Evolutionary conservation across 1,140 invertebrate species (phyloP), one percentile per base, ranked within the genome.

Genomic region (Tetramorium simillimum): DNA sequence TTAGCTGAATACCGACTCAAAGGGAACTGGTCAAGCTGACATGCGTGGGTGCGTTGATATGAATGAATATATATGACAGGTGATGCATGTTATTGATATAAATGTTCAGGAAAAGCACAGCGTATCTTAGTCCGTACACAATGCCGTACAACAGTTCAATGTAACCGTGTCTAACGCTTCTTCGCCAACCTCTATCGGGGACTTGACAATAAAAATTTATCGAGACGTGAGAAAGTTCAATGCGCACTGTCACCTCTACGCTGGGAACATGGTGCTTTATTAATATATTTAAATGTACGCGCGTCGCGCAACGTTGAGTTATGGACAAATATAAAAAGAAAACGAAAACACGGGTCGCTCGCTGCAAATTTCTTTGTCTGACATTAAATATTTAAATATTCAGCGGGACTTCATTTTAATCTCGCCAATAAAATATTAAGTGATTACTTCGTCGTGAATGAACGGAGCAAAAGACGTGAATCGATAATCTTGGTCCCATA

Each of bases 1-100:
- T 49, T 24, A 24, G 65, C 40, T 69, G 21, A 49, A 49, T 12
- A 49, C 14, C 43, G 40, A 69, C 7, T 69, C 65, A 69, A 69
- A 69, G 65, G 33, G 33, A 46, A 49, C 40, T 49, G 40, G 40
- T 69, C 49, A 69, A 49, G 40, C 40, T 69, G 40, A 69, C 65
- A 4, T 24, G 65, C 65, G 65, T 69, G 43, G 65, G 40, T 49
- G 21, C 14, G 65, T 9, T 9, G 65, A 49, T 69, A 49, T 49
- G 65, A 69, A 69, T 69, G 40, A 24, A n/a, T 49, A 16, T 7
- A 28, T 49, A 49, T 69, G 65, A 69, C 65, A 69, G 65, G 33
- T 69, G 40, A 69, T 69, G 14, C 65, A 3, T 69, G 40, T 69
- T 69, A 69, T 69, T 49, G 65, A 49, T 69, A 49, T 69, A 69